Conservation (phyloP, 2,888 invertebrate genomes). For the Omphaloscelis lunosa region DNA sequence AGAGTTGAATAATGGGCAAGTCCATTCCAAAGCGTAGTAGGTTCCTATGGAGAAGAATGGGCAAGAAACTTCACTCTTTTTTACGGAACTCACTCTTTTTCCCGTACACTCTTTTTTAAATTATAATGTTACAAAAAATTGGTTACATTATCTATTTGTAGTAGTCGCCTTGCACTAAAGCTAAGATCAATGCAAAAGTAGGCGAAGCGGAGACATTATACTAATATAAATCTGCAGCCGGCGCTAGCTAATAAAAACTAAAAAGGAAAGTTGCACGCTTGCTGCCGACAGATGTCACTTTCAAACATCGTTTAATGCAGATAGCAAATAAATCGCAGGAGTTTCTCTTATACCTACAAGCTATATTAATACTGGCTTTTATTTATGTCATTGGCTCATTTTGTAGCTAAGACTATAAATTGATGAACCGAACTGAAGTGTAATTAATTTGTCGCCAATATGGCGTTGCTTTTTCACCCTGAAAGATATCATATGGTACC, state of each 20-base stretch:
- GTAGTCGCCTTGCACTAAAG: background rate
- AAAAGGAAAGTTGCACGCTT: slow-evolving; percentile 64
- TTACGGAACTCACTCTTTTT: too few relatives aligned
- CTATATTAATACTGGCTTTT: slow-evolving; percentile 26
- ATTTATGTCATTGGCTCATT: slow-evolving; percentile 30
- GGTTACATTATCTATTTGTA: too few relatives aligned
- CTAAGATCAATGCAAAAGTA: slow-evolving; percentile 24
- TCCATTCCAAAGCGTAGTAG: too few relatives aligned
- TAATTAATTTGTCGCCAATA: background rate
- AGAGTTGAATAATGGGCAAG: too few relatives aligned
- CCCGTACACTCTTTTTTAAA: too few relatives aligned
- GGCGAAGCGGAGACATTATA: slow-evolving; percentile 45
- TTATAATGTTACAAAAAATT: too few relatives aligned
- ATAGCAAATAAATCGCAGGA: slow-evolving; percentile 58
- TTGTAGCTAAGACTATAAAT: background rate
- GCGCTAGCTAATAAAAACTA: slow-evolving; percentile 60
- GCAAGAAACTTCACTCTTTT: too few relatives aligned
- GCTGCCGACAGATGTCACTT: slow-evolving; percentile 64
- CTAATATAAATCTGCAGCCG: slow-evolving; percentile 48
- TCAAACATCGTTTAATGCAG: slow-evolving; percentile 60
- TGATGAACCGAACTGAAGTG: background rate
- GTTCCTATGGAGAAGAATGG: too few relatives aligned
- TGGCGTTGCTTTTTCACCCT: background rate
- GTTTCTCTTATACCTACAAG: slow-evolving; percentile 54
- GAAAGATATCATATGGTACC: too few relatives aligned